A percentile compares a stretch with the other conserved stretches of the same genome.
Evolutionary conservation across 2,113 vertebrate genomes (phyloP).

Genomic region (Progne subis): DNA sequence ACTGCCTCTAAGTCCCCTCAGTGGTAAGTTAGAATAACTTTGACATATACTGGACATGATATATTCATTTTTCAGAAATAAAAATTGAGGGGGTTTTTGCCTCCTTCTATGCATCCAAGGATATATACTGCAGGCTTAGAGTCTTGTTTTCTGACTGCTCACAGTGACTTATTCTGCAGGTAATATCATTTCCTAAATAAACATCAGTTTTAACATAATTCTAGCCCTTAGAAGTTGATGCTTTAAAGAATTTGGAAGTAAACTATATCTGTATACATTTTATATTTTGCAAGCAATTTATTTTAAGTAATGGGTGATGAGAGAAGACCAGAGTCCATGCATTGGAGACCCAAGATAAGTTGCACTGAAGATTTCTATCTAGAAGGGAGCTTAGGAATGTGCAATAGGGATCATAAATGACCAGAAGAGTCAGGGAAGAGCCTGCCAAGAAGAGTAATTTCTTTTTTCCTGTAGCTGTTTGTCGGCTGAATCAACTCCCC

Average conservation of each 20-base stretch:
- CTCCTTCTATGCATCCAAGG: neutral
- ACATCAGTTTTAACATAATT: neutral
- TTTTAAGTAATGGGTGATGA: neutral
- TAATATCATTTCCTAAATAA: neutral
- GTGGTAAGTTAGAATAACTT: neutral
- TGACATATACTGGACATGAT: neutral
- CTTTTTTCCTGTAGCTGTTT: neutral
- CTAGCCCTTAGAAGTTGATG: neutral
- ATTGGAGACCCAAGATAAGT: neutral
- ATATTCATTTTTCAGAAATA: neutral
- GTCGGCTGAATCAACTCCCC: neutral
- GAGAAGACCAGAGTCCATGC: neutral
- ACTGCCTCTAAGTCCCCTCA: neutral
- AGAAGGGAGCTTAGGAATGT: neutral
- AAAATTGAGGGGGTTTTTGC: neutral
- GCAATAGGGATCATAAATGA: neutral
- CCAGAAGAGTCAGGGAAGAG: neutral
- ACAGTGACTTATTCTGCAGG: neutral
- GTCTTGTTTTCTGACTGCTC: neutral
- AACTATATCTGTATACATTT: neutral
- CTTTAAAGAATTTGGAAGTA: neutral
- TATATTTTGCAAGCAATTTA: neutral
- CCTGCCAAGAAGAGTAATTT: neutral
- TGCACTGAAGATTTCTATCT: neutral
- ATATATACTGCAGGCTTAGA: neutral